Percentiles rank a stretch among this genome's conserved stretches.
phyloP scores from a whole-genome alignment of 2,113 vertebrate genomes.

The Tretioscincus oriximinensis region DNA sequence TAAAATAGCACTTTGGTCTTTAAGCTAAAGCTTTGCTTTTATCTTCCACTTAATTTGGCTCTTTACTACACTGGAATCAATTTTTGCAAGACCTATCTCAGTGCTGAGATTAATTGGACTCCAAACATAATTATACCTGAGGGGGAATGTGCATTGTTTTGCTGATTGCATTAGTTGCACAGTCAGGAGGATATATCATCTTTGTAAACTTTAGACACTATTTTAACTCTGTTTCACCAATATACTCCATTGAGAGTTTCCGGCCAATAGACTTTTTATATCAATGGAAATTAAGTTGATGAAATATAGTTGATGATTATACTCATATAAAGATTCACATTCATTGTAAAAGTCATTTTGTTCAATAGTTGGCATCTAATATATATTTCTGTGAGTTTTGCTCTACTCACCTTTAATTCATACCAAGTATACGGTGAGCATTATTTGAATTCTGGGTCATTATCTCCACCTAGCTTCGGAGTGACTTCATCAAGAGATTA shows the following conservation, averaged over 20 bases:
- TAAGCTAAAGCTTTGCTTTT: neutral
- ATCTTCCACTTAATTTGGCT: slow-evolving; percentile 44
- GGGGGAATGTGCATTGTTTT: neutral
- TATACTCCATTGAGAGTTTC: neutral
- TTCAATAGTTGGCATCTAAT: too few species aligned
- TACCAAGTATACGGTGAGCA: too few species aligned
- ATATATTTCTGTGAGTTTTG: too few species aligned
- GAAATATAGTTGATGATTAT: neutral
- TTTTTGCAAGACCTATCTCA: slow-evolving; percentile 31
- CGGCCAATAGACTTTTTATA: neutral
- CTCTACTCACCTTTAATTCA: too few species aligned
- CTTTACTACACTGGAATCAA: slow-evolving; percentile 24
- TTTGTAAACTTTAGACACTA: slow-evolving; percentile 13
- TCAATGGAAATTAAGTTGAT: neutral
- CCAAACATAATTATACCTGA: slow-evolving; percentile 23
- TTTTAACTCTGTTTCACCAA: neutral
- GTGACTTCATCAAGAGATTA: too few species aligned
- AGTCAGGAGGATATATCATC: neutral
- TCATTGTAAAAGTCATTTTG: too few species aligned
- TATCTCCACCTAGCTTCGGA: too few species aligned
- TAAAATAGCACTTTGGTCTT: slow-evolving; percentile 16
- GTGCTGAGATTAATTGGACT: slow-evolving; percentile 41
- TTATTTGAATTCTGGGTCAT: too few species aligned
- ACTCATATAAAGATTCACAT: neutral
- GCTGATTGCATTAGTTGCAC: slow-evolving; percentile 7